These are phyloP conservation scores for Ctenodactylus gundi DNA, from an alignment of 2,113 vertebrate species.

Conservation along the genomic window DNA sequence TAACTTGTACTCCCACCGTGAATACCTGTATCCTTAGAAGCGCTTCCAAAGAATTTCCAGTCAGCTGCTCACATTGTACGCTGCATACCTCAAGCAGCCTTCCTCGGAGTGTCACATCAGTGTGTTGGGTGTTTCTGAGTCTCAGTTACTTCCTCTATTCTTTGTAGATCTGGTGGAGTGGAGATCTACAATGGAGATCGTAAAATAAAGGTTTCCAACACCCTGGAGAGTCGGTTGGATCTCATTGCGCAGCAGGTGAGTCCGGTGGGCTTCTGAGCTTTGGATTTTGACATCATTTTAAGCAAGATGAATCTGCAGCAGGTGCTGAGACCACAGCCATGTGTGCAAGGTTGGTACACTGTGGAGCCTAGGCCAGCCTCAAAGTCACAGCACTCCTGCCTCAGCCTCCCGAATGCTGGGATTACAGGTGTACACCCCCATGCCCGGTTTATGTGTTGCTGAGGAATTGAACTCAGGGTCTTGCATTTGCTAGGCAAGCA, in stretches of 20 bases:
- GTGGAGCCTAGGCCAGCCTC: no score
- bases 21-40: not conserved
- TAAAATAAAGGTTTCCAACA: slow-evolving; percentile 98
- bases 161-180: slow-evolving; percentile 93
- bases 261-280: not conserved
- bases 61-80: not conserved
- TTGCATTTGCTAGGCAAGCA: no score
- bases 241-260: slow-evolving; percentile 98
- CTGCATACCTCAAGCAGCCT: no score
- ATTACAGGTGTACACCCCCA: no score
- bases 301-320: no score
- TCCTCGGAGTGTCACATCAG: not conserved
- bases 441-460: no score
- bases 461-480: no score
- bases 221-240: slow-evolving; percentile 96
- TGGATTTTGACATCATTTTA: no score
- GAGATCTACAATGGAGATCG: slow-evolving; percentile 93
- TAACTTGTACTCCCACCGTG: not conserved
- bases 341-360: no score
- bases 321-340: no score
- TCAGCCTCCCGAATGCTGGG: no score
- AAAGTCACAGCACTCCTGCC: no score
- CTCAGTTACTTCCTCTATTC: not conserved
- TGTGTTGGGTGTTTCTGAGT: not conserved
- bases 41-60: not conserved